A percentile compares a stretch with the other conserved stretches of the same genome.
Evolutionary conservation across 2,797 vertebrate species (phyloP).

Genomic region (Sylvia borin): DNA sequence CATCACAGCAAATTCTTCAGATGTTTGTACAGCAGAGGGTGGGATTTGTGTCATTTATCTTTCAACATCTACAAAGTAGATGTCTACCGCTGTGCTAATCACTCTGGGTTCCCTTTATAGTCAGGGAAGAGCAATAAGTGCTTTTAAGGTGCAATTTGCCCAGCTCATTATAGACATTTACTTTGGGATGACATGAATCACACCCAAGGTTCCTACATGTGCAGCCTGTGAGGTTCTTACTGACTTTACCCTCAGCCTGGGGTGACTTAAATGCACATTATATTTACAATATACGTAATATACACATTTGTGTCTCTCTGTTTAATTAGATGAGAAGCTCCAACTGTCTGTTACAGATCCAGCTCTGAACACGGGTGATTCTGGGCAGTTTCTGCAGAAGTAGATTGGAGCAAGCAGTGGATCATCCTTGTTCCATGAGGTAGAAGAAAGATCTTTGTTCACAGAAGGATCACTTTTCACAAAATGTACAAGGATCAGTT

Average conservation of each 20-base stretch:
- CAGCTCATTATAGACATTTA: background rate
- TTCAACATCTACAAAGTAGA: slow-evolving; percentile 54
- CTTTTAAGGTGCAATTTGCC: slow-evolving; percentile 47
- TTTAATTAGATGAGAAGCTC: background rate
- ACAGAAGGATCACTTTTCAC: background rate
- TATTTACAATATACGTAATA: background rate
- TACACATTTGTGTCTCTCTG: background rate
- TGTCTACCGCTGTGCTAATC: slow-evolving; percentile 36
- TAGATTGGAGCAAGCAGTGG: background rate
- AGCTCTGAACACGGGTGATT: rapidly evolving
- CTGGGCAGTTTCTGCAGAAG: background rate
- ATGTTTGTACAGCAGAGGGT: background rate
- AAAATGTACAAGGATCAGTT: background rate
- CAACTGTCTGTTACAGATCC: background rate
- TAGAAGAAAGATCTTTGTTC: background rate
- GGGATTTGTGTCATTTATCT: slow-evolving; percentile 34
- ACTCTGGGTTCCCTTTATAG: slow-evolving; percentile 7
- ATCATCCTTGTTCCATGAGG: background rate
- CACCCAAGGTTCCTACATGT: background rate
- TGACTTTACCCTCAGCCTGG: background rate
- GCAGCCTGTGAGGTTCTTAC: background rate
- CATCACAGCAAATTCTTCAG: slow-evolving; percentile 12
- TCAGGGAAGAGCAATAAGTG: slow-evolving; percentile 13
- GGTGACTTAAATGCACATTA: background rate
- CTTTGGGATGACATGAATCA: slow-evolving; percentile 11